phyloP scores from a whole-genome alignment of 2,888 invertebrate genomes.

The Caenorhabditis plicata region DNA sequence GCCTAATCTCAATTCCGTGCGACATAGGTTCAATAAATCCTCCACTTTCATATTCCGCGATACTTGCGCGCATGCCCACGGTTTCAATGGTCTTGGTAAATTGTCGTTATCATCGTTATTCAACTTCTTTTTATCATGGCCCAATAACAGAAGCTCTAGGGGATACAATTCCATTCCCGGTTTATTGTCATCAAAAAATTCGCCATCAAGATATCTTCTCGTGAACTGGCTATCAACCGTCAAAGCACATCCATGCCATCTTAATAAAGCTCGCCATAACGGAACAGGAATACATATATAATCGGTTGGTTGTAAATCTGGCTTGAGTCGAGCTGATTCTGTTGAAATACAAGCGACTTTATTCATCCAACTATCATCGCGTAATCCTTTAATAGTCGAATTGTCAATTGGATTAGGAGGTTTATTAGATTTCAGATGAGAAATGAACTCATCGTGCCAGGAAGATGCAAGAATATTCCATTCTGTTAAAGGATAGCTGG shows the following conservation, averaged over 20 bases:
- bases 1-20: slow-evolving; percentile 31
- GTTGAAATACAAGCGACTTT: slow-evolving; percentile 44
- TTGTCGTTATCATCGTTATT: slow-evolving; percentile 21
- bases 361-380: slow-evolving; percentile 31
- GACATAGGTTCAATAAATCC: slow-evolving; percentile 35
- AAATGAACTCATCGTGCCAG: slow-evolving; percentile 47
- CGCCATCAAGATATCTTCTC: slow-evolving; percentile 26
- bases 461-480: slow-evolving; percentile 49
- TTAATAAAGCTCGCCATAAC: slow-evolving; percentile 39
- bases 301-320: slow-evolving; percentile 27
- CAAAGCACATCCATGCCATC: slow-evolving; percentile 44
- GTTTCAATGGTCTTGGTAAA: slow-evolving; percentile 15
- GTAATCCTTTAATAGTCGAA: slow-evolving; percentile 28
- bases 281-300: slow-evolving; percentile 37
- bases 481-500: slow-evolving; percentile 14
- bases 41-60: slow-evolving; percentile 39
- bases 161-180: slow-evolving; percentile 38
- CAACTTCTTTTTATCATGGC: slow-evolving; percentile 36
- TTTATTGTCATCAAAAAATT: slow-evolving; percentile 33
- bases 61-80: slow-evolving; percentile 51
- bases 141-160: slow-evolving; percentile 36
- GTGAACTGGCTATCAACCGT: slow-evolving; percentile 35
- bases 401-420: slow-evolving; percentile 37
- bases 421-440: slow-evolving; percentile 24
- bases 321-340: slow-evolving; percentile 40